A percentile compares a stretch with the other conserved stretches of the same genome.
These are phyloP conservation scores for Athalia cordata DNA, from an alignment of 2,888 invertebrate genomes.

Conservation along the genomic window DNA sequence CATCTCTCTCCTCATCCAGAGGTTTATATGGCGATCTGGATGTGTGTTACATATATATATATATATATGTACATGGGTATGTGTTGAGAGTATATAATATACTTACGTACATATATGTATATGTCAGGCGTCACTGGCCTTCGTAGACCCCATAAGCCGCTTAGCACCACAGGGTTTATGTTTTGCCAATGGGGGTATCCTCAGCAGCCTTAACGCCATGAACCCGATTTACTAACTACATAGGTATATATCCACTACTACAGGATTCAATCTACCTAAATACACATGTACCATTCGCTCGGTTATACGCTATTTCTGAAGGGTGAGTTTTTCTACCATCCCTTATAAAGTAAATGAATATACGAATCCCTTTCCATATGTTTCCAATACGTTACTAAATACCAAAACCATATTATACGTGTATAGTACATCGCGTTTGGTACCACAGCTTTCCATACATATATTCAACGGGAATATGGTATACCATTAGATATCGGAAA, in stretches of 20 bases:
- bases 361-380: conserved; percentile 42
- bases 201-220: conserved; percentile 59
- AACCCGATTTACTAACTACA: conserved; percentile 57
- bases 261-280: too few species aligned
- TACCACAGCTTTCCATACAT: too few species aligned
- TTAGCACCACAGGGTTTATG: conserved; percentile 72
- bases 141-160: conserved; percentile 70
- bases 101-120: background rate
- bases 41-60: background rate
- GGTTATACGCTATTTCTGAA: too few species aligned
- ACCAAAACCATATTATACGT: background rate
- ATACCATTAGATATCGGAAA: too few species aligned
- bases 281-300: too few species aligned
- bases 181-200: conserved; percentile 68
- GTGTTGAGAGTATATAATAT: conserved; percentile 17
- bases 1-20: too few species aligned
- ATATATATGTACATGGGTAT: background rate
- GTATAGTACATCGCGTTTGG: too few species aligned
- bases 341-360: too few species aligned
- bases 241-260: too few species aligned
- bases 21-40: too few species aligned
- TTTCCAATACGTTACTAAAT: conserved; percentile 14
- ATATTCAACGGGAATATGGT: too few species aligned
- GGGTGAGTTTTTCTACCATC: too few species aligned
- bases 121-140: conserved; percentile 71